Percentiles rank a stretch among this genome's conserved stretches.
Evolutionary conservation across 2,797 vertebrate species (phyloP).

Genomic region (Scolopax bukidnonensis): DNA sequence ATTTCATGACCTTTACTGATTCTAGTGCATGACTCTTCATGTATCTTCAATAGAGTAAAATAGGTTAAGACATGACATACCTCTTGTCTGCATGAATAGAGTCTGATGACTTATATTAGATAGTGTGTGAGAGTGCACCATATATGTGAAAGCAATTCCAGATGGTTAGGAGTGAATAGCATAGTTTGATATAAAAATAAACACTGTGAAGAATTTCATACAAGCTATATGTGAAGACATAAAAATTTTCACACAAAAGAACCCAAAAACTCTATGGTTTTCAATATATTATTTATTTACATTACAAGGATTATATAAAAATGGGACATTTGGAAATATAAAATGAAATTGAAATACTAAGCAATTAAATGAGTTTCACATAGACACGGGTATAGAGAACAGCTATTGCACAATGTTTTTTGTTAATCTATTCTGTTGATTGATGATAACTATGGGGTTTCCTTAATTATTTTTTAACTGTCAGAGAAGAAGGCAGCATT

Average conservation of each 20-base stretch:
- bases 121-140: not conserved
- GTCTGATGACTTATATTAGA: constrained; percentile 24
- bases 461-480: not conserved
- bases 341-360: constrained; percentile 23
- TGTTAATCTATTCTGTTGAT: not conserved
- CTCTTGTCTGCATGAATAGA: not conserved
- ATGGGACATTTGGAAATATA: not conserved
- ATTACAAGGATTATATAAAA: constrained; percentile 40
- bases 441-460: not conserved
- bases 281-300: constrained; percentile 42
- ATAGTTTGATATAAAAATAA: constrained; percentile 27
- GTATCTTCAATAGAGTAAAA: not conserved
- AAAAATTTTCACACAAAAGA: constrained; percentile 18
- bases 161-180: not conserved
- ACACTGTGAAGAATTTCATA: constrained; percentile 38
- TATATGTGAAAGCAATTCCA: constrained; percentile 7
- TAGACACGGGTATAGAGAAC: not conserved
- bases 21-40: not conserved
- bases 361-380: constrained; percentile 47
- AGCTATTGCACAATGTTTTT: not conserved
- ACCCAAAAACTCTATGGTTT: not conserved
- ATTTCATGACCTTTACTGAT: not conserved
- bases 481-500: not conserved
- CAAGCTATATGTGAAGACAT: constrained; percentile 44
- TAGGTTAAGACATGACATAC: not conserved